phyloP scores from a whole-genome alignment of 2,797 vertebrate species.

The Netta rufina region DNA sequence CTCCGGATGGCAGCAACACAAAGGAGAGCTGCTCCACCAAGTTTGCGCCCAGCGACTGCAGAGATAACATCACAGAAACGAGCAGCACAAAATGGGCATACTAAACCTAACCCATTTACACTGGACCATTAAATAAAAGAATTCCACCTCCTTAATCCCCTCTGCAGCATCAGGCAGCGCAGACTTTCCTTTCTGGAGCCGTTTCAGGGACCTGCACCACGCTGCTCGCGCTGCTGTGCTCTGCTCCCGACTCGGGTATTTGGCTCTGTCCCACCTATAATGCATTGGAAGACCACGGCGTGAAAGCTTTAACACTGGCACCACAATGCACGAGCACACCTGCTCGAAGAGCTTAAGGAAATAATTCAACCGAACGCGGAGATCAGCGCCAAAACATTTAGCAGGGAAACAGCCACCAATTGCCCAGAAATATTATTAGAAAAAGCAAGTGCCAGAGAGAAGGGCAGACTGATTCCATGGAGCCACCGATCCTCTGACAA shows the following conservation, averaged over 20 bases:
- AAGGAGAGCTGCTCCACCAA: neutral
- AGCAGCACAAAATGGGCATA: neutral
- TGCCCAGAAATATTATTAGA: neutral
- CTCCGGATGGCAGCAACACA: neutral
- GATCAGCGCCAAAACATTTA: neutral
- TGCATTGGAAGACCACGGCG: accelerated
- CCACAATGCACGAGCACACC: neutral
- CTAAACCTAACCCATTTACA: neutral
- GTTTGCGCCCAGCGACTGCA: neutral
- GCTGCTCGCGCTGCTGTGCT: neutral
- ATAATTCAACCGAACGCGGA: neutral
- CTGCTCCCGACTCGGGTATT: neutral
- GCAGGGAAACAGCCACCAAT: neutral
- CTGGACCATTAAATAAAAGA: neutral
- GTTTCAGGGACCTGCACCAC: neutral
- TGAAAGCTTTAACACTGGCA: neutral
- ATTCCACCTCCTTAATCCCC: neutral
- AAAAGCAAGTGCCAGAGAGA: constrained; percentile 12
- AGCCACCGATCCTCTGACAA: constrained; percentile 44
- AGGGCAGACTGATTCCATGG: constrained; percentile 39
- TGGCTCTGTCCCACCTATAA: neutral
- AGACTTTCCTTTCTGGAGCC: neutral
- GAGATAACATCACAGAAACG: neutral
- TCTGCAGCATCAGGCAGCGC: neutral
- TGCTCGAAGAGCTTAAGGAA: neutral